phyloP scores from a whole-genome alignment of 2,888 invertebrate species.

The Epinotia bilunana region DNA sequence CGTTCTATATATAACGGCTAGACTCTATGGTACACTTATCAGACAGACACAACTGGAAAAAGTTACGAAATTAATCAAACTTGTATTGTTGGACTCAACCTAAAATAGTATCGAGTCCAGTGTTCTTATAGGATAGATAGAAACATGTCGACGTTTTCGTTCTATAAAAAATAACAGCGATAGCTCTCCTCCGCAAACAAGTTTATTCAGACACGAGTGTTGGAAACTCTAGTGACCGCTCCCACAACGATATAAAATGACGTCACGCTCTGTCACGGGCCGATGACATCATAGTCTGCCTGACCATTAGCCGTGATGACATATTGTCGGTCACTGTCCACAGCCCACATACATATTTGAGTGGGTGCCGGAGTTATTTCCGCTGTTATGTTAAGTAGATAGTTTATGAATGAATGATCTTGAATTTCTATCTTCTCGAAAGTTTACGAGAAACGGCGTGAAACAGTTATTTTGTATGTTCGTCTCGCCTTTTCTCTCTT shows the following conservation, averaged over 20 bases:
- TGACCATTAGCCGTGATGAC: conserved; percentile 26
- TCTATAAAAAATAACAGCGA: not conserved
- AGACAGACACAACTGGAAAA: too few relatives aligned
- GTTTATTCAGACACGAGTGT: not conserved
- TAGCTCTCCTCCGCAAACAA: conserved; percentile 4
- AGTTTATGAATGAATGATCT: conserved; percentile 10
- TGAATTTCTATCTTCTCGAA: not conserved
- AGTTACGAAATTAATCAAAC: too few relatives aligned
- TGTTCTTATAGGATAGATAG: too few relatives aligned
- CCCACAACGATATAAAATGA: conserved; percentile 52
- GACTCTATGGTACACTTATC: too few relatives aligned
- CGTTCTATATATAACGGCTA: too few relatives aligned
- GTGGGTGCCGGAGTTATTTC: conserved; percentile 2
- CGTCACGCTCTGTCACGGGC: conserved; percentile 62
- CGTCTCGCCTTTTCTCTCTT: not conserved
- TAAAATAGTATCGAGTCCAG: too few relatives aligned
- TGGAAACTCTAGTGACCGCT: conserved; percentile 23
- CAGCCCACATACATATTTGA: conserved; percentile 24
- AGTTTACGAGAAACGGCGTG: not conserved
- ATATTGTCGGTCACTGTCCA: conserved; percentile 33
- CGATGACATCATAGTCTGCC: conserved; percentile 55
- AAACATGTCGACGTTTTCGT: too few relatives aligned
- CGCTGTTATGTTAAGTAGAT: conserved; percentile 8
- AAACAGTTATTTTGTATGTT: not conserved
- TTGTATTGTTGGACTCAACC: too few relatives aligned